These are phyloP conservation scores for Himalopsyche anomala DNA, from an alignment of 2,888 invertebrate species.

Conservation along the genomic window DNA sequence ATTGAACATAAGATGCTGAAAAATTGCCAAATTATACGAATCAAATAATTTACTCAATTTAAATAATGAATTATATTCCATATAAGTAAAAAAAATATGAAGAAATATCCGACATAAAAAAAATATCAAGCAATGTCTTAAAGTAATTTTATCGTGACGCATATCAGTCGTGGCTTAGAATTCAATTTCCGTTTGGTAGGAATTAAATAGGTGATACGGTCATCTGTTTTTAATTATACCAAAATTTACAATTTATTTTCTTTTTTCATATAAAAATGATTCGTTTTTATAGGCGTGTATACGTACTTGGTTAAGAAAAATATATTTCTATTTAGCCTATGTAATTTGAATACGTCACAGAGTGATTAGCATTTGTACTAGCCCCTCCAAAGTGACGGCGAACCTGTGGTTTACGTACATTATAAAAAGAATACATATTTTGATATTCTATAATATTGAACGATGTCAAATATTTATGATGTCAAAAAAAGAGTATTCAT, in stretches of 20 bases:
- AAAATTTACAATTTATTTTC: conserved; percentile 25
- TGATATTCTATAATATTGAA: no score
- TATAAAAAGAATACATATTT: not conserved
- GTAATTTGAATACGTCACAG: conserved; percentile 40
- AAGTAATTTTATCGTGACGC: no score
- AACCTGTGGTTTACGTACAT: not conserved
- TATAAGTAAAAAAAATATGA: no score
- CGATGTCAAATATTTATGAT: no score
- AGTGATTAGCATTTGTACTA: conserved; percentile 19
- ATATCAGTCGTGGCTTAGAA: not conserved
- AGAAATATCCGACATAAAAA: no score
- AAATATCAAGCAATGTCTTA: no score
- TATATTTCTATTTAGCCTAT: conserved; percentile 34
- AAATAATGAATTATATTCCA: no score
- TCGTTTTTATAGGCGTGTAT: not conserved
- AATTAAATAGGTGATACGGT: conserved; percentile 34
- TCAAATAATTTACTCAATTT: no score
- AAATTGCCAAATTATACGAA: no score
- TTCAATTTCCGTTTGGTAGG: conserved; percentile 10
- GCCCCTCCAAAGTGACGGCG: not conserved
- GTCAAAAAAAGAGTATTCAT: no score
- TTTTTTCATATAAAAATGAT: not conserved
- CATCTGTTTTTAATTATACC: conserved; percentile 38
- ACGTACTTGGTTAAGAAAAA: not conserved
- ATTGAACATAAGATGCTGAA: no score